Evolutionary conservation across 1,140 invertebrate species (phyloP).

Genomic region (Eumaeus atala): DNA sequence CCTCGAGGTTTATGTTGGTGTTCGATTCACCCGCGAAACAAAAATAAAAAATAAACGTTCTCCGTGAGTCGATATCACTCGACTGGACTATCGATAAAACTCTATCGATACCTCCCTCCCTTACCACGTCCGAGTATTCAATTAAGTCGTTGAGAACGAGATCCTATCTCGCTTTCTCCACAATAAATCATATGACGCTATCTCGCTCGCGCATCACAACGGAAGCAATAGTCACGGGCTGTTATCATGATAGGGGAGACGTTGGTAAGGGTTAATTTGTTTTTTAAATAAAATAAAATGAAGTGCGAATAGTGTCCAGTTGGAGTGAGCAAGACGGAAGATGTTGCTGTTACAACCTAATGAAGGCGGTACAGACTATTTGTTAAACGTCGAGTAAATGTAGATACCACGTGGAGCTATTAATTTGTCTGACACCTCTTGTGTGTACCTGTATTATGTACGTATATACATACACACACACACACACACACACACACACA

Average conservation of each 20-base stretch:
- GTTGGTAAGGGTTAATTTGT: constrained; percentile 38
- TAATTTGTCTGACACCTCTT: too few species aligned
- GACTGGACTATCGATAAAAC: constrained; percentile 17
- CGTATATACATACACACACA: too few species aligned
- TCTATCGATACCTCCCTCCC: constrained; percentile 35
- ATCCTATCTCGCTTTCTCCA: constrained; percentile 30
- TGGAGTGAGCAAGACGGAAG: constrained; percentile 4
- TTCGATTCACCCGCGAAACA: too few species aligned
- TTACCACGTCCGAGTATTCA: constrained; percentile 46
- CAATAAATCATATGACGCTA: constrained; percentile 15
- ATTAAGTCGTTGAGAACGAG: constrained; percentile 60
- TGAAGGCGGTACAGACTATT: too few species aligned
- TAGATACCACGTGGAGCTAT: too few species aligned
- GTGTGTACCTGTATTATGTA: too few species aligned
- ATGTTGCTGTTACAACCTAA: constrained; percentile 5
- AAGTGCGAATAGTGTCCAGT: not conserved
- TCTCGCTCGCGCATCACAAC: constrained; percentile 40
- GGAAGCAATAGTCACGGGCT: constrained; percentile 56
- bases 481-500: too few species aligned
- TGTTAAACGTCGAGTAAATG: not conserved
- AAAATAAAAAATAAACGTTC: too few species aligned
- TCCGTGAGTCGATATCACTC: too few species aligned
- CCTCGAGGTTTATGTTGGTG: too few species aligned
- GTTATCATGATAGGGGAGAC: constrained; percentile 53
- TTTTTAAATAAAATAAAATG: constrained; percentile 26